Conservation (phyloP, 2,888 invertebrate genomes). For the Cylindroiulus punctatus region DNA sequence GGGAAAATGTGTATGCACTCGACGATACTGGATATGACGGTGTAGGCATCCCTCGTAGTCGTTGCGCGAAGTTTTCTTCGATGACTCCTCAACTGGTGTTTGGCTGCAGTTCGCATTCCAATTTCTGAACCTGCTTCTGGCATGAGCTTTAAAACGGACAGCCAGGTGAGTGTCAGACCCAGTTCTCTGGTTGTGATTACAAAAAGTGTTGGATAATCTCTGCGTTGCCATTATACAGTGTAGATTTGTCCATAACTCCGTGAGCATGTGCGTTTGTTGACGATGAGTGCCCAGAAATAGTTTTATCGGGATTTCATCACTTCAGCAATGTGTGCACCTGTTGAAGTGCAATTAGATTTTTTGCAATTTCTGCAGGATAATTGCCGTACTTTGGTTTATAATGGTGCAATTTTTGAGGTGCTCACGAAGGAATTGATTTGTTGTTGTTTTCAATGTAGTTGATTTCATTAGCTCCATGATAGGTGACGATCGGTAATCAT, state of each 20-base stretch:
- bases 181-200: background rate
- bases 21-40: conserved; percentile 4
- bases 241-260: too few relatives aligned
- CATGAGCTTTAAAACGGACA: conserved; percentile 37
- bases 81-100: conserved; percentile 1
- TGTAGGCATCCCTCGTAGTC: background rate
- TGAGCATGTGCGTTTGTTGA: too few relatives aligned
- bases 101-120: background rate
- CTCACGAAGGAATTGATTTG: background rate
- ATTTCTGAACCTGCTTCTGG: conserved; percentile 31
- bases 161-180: conserved; percentile 2
- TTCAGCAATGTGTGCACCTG: background rate
- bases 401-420: background rate
- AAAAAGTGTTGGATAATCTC: too few relatives aligned
- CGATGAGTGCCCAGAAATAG: too few relatives aligned
- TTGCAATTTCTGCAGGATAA: too few relatives aligned
- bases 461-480: too few relatives aligned
- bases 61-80: background rate
- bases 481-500: too few relatives aligned
- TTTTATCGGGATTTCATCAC: too few relatives aligned
- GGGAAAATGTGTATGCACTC: background rate
- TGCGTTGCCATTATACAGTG: too few relatives aligned
- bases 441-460: background rate
- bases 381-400: too few relatives aligned
- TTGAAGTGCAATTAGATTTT: background rate